These are phyloP conservation scores for Etheostoma nigrum DNA, from an alignment of 2,797 vertebrate species.

Conservation along the genomic window DNA sequence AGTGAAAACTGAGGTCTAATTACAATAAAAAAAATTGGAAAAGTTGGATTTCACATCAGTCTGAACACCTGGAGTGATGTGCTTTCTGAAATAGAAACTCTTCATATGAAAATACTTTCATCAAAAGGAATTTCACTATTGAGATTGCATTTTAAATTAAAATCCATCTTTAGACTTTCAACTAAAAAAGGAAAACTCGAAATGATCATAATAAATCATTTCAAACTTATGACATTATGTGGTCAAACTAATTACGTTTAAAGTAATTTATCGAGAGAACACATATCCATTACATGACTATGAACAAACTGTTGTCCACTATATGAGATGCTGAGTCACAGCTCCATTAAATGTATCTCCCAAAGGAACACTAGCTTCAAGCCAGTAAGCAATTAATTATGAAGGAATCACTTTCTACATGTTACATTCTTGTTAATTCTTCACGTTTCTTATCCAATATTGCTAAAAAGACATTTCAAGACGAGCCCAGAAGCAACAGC, in stretches of 20 bases:
- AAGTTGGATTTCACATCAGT: slow-evolving; percentile 4
- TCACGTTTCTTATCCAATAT: slow-evolving; percentile 50
- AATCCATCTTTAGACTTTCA: neutral
- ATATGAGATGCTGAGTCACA: slow-evolving; percentile 36
- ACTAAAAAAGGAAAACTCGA: neutral
- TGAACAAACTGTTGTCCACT: slow-evolving; percentile 33
- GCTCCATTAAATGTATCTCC: slow-evolving; percentile 42
- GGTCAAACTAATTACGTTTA: slow-evolving; percentile 34
- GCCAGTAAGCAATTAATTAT: slow-evolving; percentile 56
- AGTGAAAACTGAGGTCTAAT: neutral
- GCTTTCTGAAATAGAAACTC: neutral
- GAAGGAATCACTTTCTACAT: slow-evolving; percentile 37
- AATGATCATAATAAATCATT: slow-evolving; percentile 19
- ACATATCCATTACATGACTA: slow-evolving; percentile 29
- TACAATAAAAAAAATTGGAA: neutral
- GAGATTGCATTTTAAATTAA: neutral
- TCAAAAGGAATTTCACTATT: neutral
- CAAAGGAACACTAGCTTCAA: slow-evolving; percentile 31
- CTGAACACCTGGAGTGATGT: slow-evolving; percentile 2
- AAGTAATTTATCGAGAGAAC: slow-evolving; percentile 25
- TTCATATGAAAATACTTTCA: neutral
- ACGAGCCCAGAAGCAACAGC: slow-evolving; percentile 53
- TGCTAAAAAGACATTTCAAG: slow-evolving; percentile 59
- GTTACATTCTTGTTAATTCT: slow-evolving; percentile 48
- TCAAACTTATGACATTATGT: slow-evolving; percentile 18